Conservation (phyloP, 2,113 vertebrate species). For the Lipotes vexillifer region DNA sequence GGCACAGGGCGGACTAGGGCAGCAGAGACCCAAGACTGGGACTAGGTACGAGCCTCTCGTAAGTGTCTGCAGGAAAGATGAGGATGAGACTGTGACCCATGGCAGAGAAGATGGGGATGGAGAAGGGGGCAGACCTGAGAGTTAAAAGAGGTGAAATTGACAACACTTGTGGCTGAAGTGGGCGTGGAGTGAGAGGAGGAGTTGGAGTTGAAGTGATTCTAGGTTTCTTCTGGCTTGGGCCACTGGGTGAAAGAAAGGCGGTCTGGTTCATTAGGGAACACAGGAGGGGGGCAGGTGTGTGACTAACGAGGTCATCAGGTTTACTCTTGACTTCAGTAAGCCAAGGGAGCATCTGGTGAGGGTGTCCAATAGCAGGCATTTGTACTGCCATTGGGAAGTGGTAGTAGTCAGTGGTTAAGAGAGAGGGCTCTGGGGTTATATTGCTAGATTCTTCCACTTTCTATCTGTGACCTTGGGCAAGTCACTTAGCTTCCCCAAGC, state of each 20-base stretch:
- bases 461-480: neutral
- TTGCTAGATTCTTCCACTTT: neutral
- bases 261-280: neutral
- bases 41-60: neutral
- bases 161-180: neutral
- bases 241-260: neutral
- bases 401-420: neutral
- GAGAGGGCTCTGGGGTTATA: neutral
- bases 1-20: neutral
- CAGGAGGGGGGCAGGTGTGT: neutral
- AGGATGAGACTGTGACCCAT: neutral
- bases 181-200: neutral
- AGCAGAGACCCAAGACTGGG: neutral
- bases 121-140: neutral
- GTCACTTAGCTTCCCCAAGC: neutral
- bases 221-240: neutral
- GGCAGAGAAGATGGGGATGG: neutral
- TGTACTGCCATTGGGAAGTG: neutral
- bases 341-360: neutral
- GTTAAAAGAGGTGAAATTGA: neutral
- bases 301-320: neutral
- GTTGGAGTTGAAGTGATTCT: neutral
- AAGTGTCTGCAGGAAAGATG: neutral
- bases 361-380: neutral
- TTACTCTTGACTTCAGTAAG: neutral